Evolutionary conservation across 2,888 invertebrate species (phyloP).

Genomic region (Coelogynopora nodosa): DNA sequence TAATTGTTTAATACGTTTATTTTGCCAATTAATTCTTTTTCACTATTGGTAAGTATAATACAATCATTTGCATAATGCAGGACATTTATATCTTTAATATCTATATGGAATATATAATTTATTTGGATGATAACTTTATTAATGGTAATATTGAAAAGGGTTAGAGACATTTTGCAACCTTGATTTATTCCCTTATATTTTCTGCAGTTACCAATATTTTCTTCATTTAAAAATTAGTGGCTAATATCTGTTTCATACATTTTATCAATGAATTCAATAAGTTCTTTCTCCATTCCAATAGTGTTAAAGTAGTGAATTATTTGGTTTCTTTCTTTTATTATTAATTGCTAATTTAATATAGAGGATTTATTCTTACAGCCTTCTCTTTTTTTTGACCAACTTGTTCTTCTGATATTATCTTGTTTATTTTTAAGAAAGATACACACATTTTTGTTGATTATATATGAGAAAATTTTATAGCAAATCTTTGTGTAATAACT

Average conservation of each 20-base stretch:
- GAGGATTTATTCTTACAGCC: background rate
- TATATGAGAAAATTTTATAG: background rate
- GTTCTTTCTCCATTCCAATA: background rate
- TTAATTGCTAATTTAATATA: background rate
- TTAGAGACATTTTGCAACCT: background rate
- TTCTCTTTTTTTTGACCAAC: background rate
- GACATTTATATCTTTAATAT: background rate
- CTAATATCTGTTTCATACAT: background rate
- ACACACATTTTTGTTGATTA: background rate
- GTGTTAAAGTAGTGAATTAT: background rate
- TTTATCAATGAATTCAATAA: background rate
- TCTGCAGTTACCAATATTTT: background rate
- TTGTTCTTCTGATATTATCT: background rate
- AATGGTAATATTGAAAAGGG: background rate
- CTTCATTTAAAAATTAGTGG: background rate
- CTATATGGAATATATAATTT: background rate
- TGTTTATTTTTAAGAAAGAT: background rate
- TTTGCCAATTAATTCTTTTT: background rate
- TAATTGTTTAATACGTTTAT: background rate
- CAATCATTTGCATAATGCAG: background rate
- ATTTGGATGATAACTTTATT: background rate
- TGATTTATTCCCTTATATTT: background rate
- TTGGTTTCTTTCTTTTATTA: background rate
- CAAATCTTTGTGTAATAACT: background rate
- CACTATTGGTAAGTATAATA: background rate